These are phyloP conservation scores for Portunus trituberculatus DNA, from an alignment of 1,140 invertebrate genomes.

Conservation along the genomic window DNA sequence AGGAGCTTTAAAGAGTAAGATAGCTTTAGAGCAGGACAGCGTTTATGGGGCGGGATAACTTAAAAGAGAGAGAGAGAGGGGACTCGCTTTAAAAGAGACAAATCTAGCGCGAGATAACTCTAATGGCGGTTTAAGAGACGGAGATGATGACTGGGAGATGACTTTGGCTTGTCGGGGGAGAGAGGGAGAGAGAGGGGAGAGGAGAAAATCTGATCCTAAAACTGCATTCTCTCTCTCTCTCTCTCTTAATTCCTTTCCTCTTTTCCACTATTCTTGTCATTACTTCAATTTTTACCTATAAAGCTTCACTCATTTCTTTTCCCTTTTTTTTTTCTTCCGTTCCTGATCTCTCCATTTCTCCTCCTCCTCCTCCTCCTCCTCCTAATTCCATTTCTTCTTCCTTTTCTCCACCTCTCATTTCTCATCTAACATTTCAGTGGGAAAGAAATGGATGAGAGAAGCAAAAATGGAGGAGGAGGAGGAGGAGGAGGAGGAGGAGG, in stretches of 20 bases:
- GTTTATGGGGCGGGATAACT: neutral
- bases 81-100: too few relatives aligned
- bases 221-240: slow-evolving; percentile 38
- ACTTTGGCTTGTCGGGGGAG: too few relatives aligned
- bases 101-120: too few relatives aligned
- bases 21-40: neutral
- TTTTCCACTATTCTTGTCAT: neutral
- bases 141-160: too few relatives aligned
- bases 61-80: neutral
- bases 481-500: neutral
- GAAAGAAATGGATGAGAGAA: neutral
- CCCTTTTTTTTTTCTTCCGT: neutral
- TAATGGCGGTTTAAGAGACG: too few relatives aligned
- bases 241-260: neutral
- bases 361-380: neutral
- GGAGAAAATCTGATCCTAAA: too few relatives aligned
- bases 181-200: too few relatives aligned
- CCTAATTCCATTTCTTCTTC: neutral
- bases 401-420: neutral
- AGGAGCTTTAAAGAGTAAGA: neutral
- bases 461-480: neutral
- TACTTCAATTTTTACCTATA: neutral
- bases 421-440: neutral
- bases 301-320: too few relatives aligned
- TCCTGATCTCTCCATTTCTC: neutral